Base-by-base conservation (phyloP, 2,888 invertebrate genomes). In the Aradus depressus region DNA sequence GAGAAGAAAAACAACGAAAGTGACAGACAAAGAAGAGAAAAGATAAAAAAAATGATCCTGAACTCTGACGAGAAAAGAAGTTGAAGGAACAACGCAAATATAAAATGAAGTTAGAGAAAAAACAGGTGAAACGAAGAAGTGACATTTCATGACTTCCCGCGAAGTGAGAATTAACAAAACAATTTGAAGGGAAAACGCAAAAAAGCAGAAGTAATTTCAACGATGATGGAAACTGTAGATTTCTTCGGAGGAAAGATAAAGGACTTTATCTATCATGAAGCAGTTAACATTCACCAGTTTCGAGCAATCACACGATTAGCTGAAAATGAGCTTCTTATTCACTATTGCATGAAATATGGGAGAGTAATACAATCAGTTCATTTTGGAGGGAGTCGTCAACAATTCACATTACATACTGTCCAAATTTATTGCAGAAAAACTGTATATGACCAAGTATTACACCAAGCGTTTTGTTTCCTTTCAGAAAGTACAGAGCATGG, bases 391-490 rank as follows among this genome's bases (percentile, higher is more conserved):
- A 31, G 31, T 12, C 31, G 31, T 12, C 10, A 31, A 12, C 31
- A 31, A 31, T 31, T 12, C 12, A 31, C 31, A 10, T 31, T 31
- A 31, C 31, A 31, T 12, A 31, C 31, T 31, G 31, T 12, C 31
- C 31, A 31, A 44, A 44, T 44, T 3, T 44, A 44, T 31, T 44
- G 4, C 44, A 44, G 18, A 16, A 14, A 3, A 14, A n/a, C 35
- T 6, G 5, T 18, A 5, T 44, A 18, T 32, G 21, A 35, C 18
- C 32, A 5, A 16, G 5, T 26, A 4, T 8, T 8, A 2, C 32
- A 16, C 8, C 44, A 44, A n/a, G 26, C 44, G 6, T 34, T 44
- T 16, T 38, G 44, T 8, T 19, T 32, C 6, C 5, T 44, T 28
- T 44, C 44, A 18, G n/a, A 26, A 10, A 31, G 28, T 32, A 8